Evolutionary conservation across 2,888 invertebrate genomes (phyloP), one percentile per base, ranked within the genome.

Genomic region (Saturnia pavonia): DNA sequence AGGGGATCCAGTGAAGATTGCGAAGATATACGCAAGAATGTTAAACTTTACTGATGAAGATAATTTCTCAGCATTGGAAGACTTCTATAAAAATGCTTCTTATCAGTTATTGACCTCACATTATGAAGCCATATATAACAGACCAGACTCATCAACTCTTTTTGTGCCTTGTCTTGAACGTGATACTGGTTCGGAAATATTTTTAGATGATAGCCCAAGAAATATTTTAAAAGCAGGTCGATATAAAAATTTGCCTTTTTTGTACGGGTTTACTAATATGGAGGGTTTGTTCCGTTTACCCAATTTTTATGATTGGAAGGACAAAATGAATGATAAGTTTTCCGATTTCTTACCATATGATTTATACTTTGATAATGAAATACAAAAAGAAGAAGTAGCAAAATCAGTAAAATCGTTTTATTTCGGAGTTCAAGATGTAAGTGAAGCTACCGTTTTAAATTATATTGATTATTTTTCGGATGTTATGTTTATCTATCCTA

Each of bases 391-490:
- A 57, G 68, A 74, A 69, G 72, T 87, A 0, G 78, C 78, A 6
- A 69, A 74, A 57, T 71, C 71, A 69, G 72, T 85, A 1, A 87
- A 84, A 74, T 69, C 80, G 9, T 86, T 84, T 76, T 87, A 87
- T 76, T 89, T 88, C 74, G 86, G 85, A 16, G 72, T 81, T 22
- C 67, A 79, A 19, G 48, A 73, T 4, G 74, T 87, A 12, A 72
- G 72, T 1, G 74, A 76, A 63, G 72, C 72, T 0, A 80, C 72
- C 6, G 67, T 82, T 60, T 66, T 80, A 34, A 16, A 70, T 16
- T 86, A 75, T 60, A 70, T 82, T n/a, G 75, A 83, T 68, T 88
- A 79, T 65, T 80, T 82, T 68, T 73, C 85, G 8, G 92, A 96
- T 93, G 48, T 79, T 12, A 0, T 82, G 0, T 84, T 88, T 73